Evolutionary conservation across 2,113 vertebrate genomes (phyloP).

Genomic region (Syngnathoides biaculeatus): DNA sequence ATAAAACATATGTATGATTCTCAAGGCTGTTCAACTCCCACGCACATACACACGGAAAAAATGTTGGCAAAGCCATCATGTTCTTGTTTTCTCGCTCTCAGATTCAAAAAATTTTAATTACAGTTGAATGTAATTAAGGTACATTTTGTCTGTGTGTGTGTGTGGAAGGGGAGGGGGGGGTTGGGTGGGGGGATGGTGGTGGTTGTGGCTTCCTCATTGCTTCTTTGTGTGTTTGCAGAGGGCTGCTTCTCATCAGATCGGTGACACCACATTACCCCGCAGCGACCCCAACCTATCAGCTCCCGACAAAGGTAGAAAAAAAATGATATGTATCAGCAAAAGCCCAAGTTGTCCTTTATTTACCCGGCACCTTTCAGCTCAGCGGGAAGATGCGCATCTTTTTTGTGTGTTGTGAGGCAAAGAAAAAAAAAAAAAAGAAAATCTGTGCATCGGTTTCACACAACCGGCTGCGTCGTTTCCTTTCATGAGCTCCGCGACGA

Average conservation of each 20-base stretch:
- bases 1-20: conserved; percentile 15
- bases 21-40: conserved; percentile 25
- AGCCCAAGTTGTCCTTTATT: conserved; percentile 7
- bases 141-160: no score
- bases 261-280: conserved; percentile 84
- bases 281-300: conserved; percentile 89
- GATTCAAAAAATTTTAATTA: no score
- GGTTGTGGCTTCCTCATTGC: neutral
- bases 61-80: neutral
- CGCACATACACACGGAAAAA: neutral
- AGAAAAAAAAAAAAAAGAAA: no score
- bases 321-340: conserved; percentile 15
- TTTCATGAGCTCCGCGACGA: neutral
- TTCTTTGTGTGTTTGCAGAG: conserved; percentile 69
- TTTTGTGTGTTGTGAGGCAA: conserved; percentile 13
- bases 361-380: neutral
- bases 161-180: no score
- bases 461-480: neutral
- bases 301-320: conserved; percentile 86
- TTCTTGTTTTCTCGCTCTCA: conserved; percentile 14
- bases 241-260: conserved; percentile 83
- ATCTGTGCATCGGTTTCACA: neutral
- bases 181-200: no score
- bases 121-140: conserved; percentile 21
- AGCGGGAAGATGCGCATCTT: conserved; percentile 8